Evolutionary conservation across 2,113 vertebrate species (phyloP).

Genomic region (Etia nguti): DNA sequence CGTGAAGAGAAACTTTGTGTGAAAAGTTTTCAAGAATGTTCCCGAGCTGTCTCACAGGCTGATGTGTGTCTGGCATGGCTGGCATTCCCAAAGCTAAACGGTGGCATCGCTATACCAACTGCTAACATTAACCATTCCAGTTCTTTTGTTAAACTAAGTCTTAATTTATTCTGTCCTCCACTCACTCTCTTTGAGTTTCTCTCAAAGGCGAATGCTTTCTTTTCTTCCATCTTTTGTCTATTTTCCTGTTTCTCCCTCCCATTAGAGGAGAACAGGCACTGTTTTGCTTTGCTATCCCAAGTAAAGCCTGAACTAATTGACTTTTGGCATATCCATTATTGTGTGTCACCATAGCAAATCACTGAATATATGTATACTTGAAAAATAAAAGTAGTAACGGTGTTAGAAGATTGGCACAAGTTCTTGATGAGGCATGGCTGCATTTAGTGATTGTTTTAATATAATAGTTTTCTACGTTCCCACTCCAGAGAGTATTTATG

Average conservation of each 20-base stretch:
- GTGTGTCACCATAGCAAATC: background rate
- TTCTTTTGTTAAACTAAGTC: background rate
- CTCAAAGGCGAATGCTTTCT: background rate
- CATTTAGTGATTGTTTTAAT: background rate
- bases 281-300: background rate
- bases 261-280: background rate
- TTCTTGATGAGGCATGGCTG: background rate
- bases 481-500: background rate
- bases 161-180: slow-evolving; percentile 13
- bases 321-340: background rate
- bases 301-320: background rate
- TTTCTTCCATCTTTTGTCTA: background rate
- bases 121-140: background rate
- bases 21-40: background rate
- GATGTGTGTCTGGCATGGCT: background rate
- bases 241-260: background rate
- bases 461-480: background rate
- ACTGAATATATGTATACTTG: background rate
- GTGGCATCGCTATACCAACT: slow-evolving; percentile 46
- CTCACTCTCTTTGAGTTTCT: background rate
- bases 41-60: background rate
- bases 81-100: slow-evolving; percentile 29
- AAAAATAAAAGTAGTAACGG: background rate
- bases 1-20: background rate
- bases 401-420: background rate